phyloP scores from a whole-genome alignment of 2,888 invertebrate species.

The Galeopsomyia nigrocyanea region DNA sequence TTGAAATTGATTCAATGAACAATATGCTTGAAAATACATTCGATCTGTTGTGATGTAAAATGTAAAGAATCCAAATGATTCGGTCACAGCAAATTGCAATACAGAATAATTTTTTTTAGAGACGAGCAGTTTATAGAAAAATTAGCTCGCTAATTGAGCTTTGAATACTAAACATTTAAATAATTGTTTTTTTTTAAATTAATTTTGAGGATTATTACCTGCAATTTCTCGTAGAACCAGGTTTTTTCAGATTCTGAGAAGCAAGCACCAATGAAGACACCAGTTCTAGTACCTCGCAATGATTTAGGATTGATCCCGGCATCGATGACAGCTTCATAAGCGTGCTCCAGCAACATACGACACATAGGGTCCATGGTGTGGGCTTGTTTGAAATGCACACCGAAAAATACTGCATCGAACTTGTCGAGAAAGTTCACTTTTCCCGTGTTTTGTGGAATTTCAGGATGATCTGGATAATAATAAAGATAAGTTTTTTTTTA shows the following conservation, averaged over 20 bases:
- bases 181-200: not conserved
- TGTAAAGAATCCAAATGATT: too few relatives aligned
- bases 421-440: conserved; percentile 80
- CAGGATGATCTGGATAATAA: conserved; percentile 71
- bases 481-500: too few relatives aligned
- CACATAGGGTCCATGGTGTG: conserved; percentile 75
- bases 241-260: conserved; percentile 82
- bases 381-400: conserved; percentile 72
- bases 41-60: too few relatives aligned
- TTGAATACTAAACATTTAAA: not conserved
- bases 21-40: too few relatives aligned
- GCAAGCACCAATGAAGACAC: conserved; percentile 81
- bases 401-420: conserved; percentile 74
- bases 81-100: too few relatives aligned
- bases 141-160: not conserved
- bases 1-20: too few relatives aligned
- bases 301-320: conserved; percentile 75
- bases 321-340: conserved; percentile 73
- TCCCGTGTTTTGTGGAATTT: conserved; percentile 82
- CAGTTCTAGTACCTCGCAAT: conserved; percentile 77
- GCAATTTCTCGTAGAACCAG: conserved; percentile 78
- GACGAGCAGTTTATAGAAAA: too few relatives aligned
- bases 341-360: conserved; percentile 74
- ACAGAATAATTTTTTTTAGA: too few relatives aligned
- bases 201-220: conserved; percentile 64